These are phyloP conservation scores for Papilio polyxenes DNA, from an alignment of 1,140 invertebrate genomes.

Conservation along the genomic window DNA sequence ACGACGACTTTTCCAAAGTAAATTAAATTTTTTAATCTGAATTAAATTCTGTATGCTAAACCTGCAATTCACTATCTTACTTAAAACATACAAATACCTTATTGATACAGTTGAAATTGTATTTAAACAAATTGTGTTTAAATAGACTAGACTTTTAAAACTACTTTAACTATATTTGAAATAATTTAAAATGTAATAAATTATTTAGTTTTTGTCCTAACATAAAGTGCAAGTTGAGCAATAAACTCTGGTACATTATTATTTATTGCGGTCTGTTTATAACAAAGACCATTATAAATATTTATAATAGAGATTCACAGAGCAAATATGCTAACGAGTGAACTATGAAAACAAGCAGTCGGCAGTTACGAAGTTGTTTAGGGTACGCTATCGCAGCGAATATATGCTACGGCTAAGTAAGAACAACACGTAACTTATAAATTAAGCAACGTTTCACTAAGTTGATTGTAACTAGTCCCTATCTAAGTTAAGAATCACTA, in stretches of 20 bases:
- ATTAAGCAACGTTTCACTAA: constrained; percentile 27
- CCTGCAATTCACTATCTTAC: not conserved
- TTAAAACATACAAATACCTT: too few relatives aligned
- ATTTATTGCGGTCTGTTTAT: constrained; percentile 9
- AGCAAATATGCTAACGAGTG: constrained; percentile 25
- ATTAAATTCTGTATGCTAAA: not conserved
- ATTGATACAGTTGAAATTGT: too few relatives aligned
- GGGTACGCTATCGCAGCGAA: constrained; percentile 25
- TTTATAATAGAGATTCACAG: constrained; percentile 23
- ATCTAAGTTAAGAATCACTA: constrained; percentile 19
- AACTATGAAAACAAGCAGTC: constrained; percentile 27
- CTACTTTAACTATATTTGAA: too few relatives aligned
- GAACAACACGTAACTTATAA: constrained; percentile 27
- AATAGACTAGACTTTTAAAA: too few relatives aligned
- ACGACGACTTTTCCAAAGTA: not conserved
- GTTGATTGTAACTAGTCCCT: constrained; percentile 19
- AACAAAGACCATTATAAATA: constrained; percentile 24
- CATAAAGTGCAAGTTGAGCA: constrained; percentile 3
- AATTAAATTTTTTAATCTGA: not conserved
- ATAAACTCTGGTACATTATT: constrained; percentile 22
- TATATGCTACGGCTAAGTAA: constrained; percentile 17
- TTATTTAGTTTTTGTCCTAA: not conserved
- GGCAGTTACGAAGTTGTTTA: constrained; percentile 13
- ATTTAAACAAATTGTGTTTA: not conserved
- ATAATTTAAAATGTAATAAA: not conserved